Conservation (phyloP, 1,140 invertebrate genomes). For the Bombus breviceps region DNA sequence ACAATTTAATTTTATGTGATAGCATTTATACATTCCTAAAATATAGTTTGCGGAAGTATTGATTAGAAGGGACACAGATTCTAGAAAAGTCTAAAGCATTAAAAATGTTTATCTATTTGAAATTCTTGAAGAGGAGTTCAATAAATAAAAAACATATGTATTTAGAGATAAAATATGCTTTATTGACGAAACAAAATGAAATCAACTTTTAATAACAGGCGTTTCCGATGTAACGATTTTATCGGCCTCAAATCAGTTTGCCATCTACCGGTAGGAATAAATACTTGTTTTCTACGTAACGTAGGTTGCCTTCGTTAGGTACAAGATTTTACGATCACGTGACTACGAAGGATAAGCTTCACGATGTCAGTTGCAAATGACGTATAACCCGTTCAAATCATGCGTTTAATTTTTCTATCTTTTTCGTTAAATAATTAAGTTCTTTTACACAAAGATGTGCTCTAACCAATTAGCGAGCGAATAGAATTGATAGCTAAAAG, state of each 20-base stretch:
- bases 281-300: not conserved
- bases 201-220: not conserved
- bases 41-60: not conserved
- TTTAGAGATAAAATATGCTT: not conserved
- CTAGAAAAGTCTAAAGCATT: not conserved
- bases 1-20: not conserved
- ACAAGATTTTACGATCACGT: not conserved
- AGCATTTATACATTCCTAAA: not conserved
- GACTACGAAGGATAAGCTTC: not conserved
- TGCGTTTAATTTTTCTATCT: not conserved
- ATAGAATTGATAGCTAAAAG: not conserved
- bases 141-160: not conserved
- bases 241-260: not conserved
- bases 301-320: not conserved
- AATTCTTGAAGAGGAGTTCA: not conserved
- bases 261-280: not conserved
- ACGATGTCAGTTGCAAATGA: not conserved
- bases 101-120: not conserved
- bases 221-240: not conserved
- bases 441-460: not conserved
- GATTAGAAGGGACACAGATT: not conserved
- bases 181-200: not conserved
- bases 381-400: not conserved
- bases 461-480: not conserved
- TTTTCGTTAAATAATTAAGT: not conserved